Percentiles rank a stretch among this genome's conserved stretches.
Conservation (phyloP, 64 coral and sea anemone species). For the Porites lutea region DNA sequence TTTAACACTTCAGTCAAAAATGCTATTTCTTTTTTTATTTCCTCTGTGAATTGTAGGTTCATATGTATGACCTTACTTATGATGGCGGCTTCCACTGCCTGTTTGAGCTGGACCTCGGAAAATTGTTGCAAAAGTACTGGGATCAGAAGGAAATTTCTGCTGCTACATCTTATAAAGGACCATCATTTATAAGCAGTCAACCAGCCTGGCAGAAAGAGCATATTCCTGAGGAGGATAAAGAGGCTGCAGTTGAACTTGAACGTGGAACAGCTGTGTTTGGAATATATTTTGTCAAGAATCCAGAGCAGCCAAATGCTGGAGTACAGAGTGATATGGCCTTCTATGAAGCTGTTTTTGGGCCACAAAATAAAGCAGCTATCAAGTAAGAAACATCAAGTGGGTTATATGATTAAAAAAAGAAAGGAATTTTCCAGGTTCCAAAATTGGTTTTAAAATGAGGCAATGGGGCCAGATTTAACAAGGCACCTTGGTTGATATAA, state of each 20-base stretch:
- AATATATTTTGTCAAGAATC: slow-evolving; percentile 49
- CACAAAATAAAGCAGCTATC: slow-evolving; percentile 6
- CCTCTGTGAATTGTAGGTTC: slow-evolving; percentile 20
- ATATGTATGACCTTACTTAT: slow-evolving; percentile 73
- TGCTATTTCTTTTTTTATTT: neutral
- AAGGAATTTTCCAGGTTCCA: neutral
- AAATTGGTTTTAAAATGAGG: too few species aligned
- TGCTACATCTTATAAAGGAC: neutral
- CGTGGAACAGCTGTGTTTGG: slow-evolving; percentile 59
- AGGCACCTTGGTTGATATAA: too few species aligned
- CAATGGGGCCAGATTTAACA: too few species aligned
- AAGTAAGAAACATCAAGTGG: neutral
- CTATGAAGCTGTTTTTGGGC: slow-evolving; percentile 10
- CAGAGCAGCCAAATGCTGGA: neutral
- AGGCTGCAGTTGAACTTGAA: neutral
- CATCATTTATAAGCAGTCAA: slow-evolving; percentile 57
- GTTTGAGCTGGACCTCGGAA: slow-evolving; percentile 64
- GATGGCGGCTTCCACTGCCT: slow-evolving; percentile 70
- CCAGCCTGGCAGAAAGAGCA: slow-evolving; percentile 50
- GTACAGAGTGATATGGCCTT: neutral
- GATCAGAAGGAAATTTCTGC: neutral
- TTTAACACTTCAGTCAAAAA: neutral
- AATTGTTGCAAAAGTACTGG: slow-evolving; percentile 52
- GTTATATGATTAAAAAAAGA: neutral
- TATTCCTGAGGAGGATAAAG: neutral